These are phyloP conservation scores for Amblyjoppa proteus DNA, from an alignment of 2,888 invertebrate genomes.

Conservation along the genomic window DNA sequence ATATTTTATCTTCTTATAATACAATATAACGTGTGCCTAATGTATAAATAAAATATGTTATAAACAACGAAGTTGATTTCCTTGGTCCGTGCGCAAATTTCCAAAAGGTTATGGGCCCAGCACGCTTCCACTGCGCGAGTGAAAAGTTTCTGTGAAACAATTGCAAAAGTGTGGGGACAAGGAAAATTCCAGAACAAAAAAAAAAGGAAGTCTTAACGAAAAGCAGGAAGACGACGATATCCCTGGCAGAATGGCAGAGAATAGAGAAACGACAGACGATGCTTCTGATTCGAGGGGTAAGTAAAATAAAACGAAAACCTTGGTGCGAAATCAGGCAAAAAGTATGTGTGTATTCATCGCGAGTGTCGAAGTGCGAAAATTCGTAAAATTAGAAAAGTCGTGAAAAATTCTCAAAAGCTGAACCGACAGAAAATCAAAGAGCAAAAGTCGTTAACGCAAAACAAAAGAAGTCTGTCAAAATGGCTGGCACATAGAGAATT, in stretches of 20 bases:
- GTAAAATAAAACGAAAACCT: slow-evolving; percentile 35
- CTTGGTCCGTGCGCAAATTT: slow-evolving; percentile 13
- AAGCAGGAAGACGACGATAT: slow-evolving; percentile 34
- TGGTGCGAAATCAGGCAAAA: slow-evolving; percentile 41
- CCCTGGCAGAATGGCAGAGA: slow-evolving; percentile 47
- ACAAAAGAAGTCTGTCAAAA: slow-evolving; percentile 36
- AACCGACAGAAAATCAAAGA: slow-evolving; percentile 32
- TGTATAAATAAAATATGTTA: background rate
- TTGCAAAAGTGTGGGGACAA: slow-evolving; percentile 33
- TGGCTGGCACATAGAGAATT: slow-evolving; percentile 38
- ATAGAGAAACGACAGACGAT: slow-evolving; percentile 35
- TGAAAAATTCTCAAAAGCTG: slow-evolving; percentile 39
- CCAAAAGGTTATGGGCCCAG: slow-evolving; percentile 48
- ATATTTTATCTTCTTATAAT: no score
- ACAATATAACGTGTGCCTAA: no score
- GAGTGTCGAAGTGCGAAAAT: slow-evolving; percentile 42
- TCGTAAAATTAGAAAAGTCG: slow-evolving; percentile 6
- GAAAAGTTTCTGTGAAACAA: slow-evolving; percentile 44
- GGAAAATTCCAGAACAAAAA: slow-evolving; percentile 20
- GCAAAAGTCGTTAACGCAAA: slow-evolving; percentile 37
- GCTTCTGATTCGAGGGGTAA: slow-evolving; percentile 45
- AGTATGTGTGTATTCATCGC: slow-evolving; percentile 45
- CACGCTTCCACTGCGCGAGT: slow-evolving; percentile 52
- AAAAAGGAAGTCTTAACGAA: slow-evolving; percentile 42
- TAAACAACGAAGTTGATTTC: slow-evolving; percentile 3